phyloP scores from a whole-genome alignment of 1,140 invertebrate genomes.

The Gryllus bimaculatus region DNA sequence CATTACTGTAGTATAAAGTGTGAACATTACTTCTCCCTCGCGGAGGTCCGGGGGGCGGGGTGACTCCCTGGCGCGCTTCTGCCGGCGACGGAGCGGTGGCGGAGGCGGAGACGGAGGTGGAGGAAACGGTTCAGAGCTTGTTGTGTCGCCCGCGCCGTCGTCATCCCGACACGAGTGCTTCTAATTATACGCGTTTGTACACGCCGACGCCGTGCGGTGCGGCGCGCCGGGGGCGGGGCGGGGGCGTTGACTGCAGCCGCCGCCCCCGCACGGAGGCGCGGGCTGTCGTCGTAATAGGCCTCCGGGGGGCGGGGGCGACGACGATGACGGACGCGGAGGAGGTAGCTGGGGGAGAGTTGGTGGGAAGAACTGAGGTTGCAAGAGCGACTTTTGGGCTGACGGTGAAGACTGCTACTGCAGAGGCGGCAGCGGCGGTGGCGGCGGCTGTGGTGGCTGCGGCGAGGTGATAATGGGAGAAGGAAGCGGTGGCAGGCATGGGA shows the following conservation, averaged over 20 bases:
- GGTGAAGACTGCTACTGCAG: too few species aligned
- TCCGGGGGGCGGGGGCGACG: too few species aligned
- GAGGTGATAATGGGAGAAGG: too few species aligned
- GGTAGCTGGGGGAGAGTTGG: too few species aligned
- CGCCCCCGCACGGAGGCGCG: neutral
- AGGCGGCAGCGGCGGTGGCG: too few species aligned
- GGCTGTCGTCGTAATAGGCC: neutral
- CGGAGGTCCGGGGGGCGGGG: neutral
- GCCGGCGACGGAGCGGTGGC: neutral
- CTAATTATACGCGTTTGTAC: constrained; percentile 4
- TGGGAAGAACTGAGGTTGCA: too few species aligned
- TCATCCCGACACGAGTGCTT: neutral
- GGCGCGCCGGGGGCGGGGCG: too few species aligned
- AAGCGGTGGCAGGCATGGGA: too few species aligned
- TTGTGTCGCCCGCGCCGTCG: neutral
- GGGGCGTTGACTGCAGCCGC: neutral
- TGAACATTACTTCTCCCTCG: neutral
- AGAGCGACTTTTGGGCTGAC: too few species aligned
- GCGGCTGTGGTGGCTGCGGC: too few species aligned
- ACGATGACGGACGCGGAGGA: too few species aligned
- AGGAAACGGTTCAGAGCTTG: neutral
- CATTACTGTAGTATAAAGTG: neutral
- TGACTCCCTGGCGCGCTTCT: neutral
- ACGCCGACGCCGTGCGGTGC: neutral
- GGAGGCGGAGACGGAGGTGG: neutral